Evolutionary conservation across 2,113 vertebrate genomes (phyloP), one percentile per base, ranked within the genome.

Genomic region (Lipophrys pholis): DNA sequence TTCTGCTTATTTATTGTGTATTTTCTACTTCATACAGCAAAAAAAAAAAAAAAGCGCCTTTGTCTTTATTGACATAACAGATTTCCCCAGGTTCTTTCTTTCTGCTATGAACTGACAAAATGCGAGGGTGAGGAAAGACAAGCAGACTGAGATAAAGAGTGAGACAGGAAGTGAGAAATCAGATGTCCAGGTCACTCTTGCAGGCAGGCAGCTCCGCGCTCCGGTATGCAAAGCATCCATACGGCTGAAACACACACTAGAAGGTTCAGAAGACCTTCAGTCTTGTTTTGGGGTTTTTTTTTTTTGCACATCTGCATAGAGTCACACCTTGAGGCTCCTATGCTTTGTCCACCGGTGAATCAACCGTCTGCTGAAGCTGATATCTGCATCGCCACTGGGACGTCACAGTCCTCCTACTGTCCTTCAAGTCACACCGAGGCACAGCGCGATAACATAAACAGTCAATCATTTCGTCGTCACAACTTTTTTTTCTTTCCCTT

Each of bases 321-420:
- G 8, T 40, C 40, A 8, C 11, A 15, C 5, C 40, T 11, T 42
- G 9, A 10, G 35, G 21, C 15, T 36, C 5, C n/a, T 7, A 8
- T 17, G 14, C 15, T 36, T 17, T 30, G n/a, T 35, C 11, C 30
- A 17, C 51, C 49, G 21, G 1, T 8, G 14, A 0, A 55, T 30
- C n/a, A 36, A 41, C 55, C 62, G 54, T 49, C 36, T 41, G 36
- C 0, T 1, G 40, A 60, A 9, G 5, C 39, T 21, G 58, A 2
- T 8, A 42, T 42, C 40, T 10, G 43, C 61, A 46, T 62, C 17
- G 35, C n/a, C 21, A 1, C 12, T 50, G 40, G 76, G 57, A 51
- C 51, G 49, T 43, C 68, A 57, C 46, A 52, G 14, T 56, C 2
- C 14, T 3, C 11, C 45, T 12, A 30, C 48, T 56, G 15, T 12